A percentile compares a stretch with the other conserved stretches of the same genome.
Conservation (phyloP, 2,888 invertebrate species). For the Hylaea fasciaria region DNA sequence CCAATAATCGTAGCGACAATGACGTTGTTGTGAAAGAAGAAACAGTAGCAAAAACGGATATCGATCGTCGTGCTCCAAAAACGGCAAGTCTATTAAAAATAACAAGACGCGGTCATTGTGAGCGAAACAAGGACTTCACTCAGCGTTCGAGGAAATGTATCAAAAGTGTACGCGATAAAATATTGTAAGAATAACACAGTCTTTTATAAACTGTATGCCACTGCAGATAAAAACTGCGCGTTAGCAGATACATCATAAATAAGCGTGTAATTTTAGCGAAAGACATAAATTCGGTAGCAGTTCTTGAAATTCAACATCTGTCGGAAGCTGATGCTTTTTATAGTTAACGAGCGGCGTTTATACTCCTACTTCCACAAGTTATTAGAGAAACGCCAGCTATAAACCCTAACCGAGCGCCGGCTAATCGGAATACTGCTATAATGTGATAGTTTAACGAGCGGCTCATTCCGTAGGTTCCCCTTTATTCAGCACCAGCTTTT, state of each 20-base stretch:
- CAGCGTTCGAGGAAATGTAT: slow-evolving; percentile 37
- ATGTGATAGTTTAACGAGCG: slow-evolving; percentile 54
- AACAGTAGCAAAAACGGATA: slow-evolving; percentile 20
- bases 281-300: slow-evolving; percentile 46
- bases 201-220: slow-evolving; percentile 38
- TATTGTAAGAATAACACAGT: slow-evolving; percentile 42
- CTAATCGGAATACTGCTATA: slow-evolving; percentile 59
- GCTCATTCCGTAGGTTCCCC: slow-evolving; percentile 37
- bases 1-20: slow-evolving; percentile 38
- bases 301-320: slow-evolving; percentile 59
- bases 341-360: slow-evolving; percentile 57
- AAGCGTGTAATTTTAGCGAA: slow-evolving; percentile 50
- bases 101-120: slow-evolving; percentile 34
- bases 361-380: slow-evolving; percentile 53
- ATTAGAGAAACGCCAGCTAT: slow-evolving; percentile 55
- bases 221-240: slow-evolving; percentile 35
- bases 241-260: slow-evolving; percentile 39
- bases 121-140: slow-evolving; percentile 36
- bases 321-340: slow-evolving; percentile 63
- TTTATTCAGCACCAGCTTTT: slow-evolving; percentile 1
- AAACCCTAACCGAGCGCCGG: slow-evolving; percentile 56
- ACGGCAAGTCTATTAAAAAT: slow-evolving; percentile 19
- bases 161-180: slow-evolving; percentile 37
- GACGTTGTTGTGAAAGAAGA: slow-evolving; percentile 23
- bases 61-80: slow-evolving; percentile 17